Evolutionary conservation across 2,888 invertebrate genomes (phyloP).

Genomic region (Encarsia formosa): DNA sequence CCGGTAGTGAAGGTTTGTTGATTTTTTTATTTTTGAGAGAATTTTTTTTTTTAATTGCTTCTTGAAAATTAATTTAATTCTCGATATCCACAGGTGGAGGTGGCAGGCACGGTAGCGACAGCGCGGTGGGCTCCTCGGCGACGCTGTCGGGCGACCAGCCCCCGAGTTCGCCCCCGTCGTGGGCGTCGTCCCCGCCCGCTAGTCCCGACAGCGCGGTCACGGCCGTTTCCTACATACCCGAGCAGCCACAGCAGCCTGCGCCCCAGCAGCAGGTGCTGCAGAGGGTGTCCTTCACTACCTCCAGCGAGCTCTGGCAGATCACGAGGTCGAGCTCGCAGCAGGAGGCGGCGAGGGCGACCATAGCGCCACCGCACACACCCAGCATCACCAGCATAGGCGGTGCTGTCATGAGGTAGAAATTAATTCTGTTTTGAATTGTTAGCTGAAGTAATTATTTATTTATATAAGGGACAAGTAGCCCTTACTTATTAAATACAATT

Average conservation of each 20-base stretch:
- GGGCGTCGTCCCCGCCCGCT: slow-evolving; percentile 59
- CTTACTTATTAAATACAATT: no score
- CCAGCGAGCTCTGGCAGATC: slow-evolving; percentile 57
- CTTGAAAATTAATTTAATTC: neutral
- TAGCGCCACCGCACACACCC: slow-evolving; percentile 48
- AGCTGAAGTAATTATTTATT: no score
- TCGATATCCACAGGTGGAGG: slow-evolving; percentile 34
- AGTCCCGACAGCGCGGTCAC: slow-evolving; percentile 57
- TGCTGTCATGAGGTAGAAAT: slow-evolving; percentile 60
- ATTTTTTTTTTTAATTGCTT: no score
- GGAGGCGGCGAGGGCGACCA: slow-evolving; percentile 38
- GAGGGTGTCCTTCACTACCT: slow-evolving; percentile 62
- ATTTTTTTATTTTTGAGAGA: no score
- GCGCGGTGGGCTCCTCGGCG: slow-evolving; percentile 64
- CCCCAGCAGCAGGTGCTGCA: slow-evolving; percentile 52
- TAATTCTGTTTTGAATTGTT: no score
- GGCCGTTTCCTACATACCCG: slow-evolving; percentile 56
- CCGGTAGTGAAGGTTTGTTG: slow-evolving; percentile 45
- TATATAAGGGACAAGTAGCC: no score
- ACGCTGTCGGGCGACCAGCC: slow-evolving; percentile 56
- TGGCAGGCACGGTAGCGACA: slow-evolving; percentile 56
- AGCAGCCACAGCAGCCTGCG: slow-evolving; percentile 35
- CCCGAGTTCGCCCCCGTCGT: slow-evolving; percentile 58
- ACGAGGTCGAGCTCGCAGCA: slow-evolving; percentile 39
- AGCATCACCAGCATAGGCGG: slow-evolving; percentile 65